Evolutionary conservation across 2,888 invertebrate species (phyloP).

Genomic region (Tineola bisselliella): DNA sequence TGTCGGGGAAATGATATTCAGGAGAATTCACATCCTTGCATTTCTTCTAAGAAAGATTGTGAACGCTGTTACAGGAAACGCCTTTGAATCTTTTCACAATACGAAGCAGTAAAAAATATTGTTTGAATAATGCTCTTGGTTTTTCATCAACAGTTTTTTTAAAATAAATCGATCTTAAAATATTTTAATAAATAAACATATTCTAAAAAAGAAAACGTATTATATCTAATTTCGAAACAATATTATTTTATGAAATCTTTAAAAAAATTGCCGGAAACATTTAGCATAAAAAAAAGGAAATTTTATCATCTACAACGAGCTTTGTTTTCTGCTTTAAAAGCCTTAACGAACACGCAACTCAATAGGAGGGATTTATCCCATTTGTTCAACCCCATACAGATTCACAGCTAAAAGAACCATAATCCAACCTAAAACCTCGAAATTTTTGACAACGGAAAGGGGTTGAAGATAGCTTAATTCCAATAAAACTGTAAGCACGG

Average conservation of each 20-base stretch:
- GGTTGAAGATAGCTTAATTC: constrained; percentile 55
- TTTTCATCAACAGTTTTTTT: neutral
- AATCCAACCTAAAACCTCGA: constrained; percentile 47
- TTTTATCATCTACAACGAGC: neutral
- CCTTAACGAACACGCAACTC: constrained; percentile 1
- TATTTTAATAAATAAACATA: no score
- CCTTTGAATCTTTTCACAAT: neutral
- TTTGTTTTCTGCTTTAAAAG: neutral
- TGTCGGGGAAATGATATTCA: neutral
- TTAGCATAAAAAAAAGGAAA: neutral
- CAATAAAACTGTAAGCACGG: constrained; percentile 41
- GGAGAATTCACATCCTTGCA: neutral
- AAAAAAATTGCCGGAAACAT: neutral
- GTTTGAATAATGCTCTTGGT: neutral
- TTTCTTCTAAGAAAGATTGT: neutral
- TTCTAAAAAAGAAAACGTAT: no score
- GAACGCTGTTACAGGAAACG: neutral
- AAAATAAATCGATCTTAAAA: neutral
- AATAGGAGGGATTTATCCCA: neutral
- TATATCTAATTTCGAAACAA: no score
- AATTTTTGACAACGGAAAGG: constrained; percentile 46
- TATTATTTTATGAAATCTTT: neutral
- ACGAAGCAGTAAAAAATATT: neutral
- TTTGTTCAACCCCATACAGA: constrained; percentile 22
- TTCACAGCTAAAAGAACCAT: constrained; percentile 22